Evolutionary conservation across 2,113 vertebrate genomes (phyloP).

Genomic region (Festucalex cinctus): DNA sequence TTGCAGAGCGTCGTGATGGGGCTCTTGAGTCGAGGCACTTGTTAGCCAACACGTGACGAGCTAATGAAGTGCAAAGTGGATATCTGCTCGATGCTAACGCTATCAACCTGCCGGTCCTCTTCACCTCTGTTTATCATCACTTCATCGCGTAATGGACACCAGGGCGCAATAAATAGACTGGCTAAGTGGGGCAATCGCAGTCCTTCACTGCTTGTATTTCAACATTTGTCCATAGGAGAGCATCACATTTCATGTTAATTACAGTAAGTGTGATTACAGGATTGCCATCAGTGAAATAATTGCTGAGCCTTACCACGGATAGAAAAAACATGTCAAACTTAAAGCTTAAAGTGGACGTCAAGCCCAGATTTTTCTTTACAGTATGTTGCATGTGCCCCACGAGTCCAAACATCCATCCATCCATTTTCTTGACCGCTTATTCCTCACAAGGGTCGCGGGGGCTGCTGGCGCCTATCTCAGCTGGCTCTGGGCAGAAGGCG

Average conservation of each 20-base stretch:
- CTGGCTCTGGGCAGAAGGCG: too few species aligned
- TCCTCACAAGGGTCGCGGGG: too few species aligned
- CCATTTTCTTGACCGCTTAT: too few species aligned
- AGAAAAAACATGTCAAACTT: background rate
- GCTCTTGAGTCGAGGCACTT: slow-evolving; percentile 57
- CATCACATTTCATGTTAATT: background rate
- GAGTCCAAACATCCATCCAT: too few species aligned
- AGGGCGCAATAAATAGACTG: slow-evolving; percentile 24
- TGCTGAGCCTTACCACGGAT: background rate
- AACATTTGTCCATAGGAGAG: slow-evolving; percentile 29
- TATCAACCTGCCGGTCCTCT: slow-evolving; percentile 55
- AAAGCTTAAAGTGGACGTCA: too few species aligned
- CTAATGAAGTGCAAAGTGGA: slow-evolving; percentile 69
- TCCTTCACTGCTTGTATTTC: slow-evolving; percentile 3
- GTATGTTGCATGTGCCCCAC: too few species aligned
- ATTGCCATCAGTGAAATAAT: background rate
- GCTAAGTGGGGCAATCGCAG: background rate
- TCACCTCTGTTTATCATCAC: slow-evolving; percentile 56
- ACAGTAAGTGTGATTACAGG: background rate
- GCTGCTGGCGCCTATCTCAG: too few species aligned
- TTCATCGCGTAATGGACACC: slow-evolving; percentile 38
- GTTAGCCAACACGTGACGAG: slow-evolving; percentile 57
- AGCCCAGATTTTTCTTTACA: too few species aligned
- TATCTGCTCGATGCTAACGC: slow-evolving; percentile 68
- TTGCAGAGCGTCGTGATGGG: slow-evolving; percentile 46